phyloP scores from a whole-genome alignment of 2,797 vertebrate species.

The Spinibarbus caldwelli region DNA sequence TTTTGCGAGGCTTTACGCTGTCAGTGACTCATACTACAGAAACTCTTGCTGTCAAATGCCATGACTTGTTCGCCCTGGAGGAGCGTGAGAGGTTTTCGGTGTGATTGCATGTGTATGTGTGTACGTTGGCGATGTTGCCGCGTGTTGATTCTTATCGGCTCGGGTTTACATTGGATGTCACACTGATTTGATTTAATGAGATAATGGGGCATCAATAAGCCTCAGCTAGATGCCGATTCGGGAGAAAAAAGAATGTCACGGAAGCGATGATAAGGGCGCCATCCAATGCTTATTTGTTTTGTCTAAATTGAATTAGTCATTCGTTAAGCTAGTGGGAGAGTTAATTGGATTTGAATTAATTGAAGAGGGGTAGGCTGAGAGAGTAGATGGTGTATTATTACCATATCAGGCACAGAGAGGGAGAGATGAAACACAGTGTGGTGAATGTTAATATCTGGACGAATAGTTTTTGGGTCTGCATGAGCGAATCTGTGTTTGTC shows the following conservation, averaged over 20 bases:
- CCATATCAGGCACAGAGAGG: conserved; percentile 33
- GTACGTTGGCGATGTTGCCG: neutral
- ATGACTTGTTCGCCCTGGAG: conserved; percentile 54
- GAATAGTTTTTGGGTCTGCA: neutral
- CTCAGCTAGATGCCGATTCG: neutral
- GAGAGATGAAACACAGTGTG: conserved; percentile 25
- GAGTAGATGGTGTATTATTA: conserved; percentile 31
- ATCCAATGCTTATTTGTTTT: conserved; percentile 63
- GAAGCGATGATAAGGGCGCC: conserved; percentile 35
- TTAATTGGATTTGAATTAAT: conserved; percentile 69
- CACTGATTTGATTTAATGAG: conserved; percentile 50
- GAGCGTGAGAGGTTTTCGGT: neutral
- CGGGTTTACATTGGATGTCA: conserved; percentile 44
- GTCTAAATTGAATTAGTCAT: conserved; percentile 61
- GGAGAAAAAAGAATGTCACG: conserved; percentile 11
- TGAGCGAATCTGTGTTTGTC: conserved; percentile 3
- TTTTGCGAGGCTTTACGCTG: conserved; percentile 59
- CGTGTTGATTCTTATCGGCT: conserved; percentile 41
- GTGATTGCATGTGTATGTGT: conserved; percentile 37
- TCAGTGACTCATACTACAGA: conserved; percentile 39
- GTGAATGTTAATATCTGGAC: conserved; percentile 15
- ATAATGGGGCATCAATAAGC: conserved; percentile 43
- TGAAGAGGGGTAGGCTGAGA: conserved; percentile 32
- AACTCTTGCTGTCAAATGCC: conserved; percentile 44
- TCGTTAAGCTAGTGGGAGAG: conserved; percentile 50